Evolutionary conservation across 2,113 vertebrate species (phyloP).

Genomic region (Prionailurus bengalensis): DNA sequence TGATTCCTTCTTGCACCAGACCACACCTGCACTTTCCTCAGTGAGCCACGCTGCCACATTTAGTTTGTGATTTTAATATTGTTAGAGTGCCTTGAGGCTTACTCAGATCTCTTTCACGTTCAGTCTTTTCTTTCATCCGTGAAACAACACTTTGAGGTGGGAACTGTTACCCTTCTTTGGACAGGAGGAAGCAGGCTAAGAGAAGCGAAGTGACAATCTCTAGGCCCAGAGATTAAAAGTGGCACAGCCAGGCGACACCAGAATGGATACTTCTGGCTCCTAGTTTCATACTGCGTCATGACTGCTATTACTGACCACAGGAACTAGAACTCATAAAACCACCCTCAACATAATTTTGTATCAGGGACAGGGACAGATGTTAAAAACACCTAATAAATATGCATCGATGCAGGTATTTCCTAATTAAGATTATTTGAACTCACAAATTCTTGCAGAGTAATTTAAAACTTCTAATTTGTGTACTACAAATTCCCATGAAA

Average conservation of each 20-base stretch:
- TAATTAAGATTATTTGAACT: conserved; percentile 71
- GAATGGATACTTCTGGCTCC: background rate
- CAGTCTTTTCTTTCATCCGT: background rate
- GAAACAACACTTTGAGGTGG: background rate
- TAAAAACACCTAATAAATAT: conserved; percentile 55
- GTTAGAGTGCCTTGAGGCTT: background rate
- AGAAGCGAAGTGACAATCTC: background rate
- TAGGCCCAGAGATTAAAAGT: background rate
- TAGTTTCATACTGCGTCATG: background rate
- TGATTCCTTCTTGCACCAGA: background rate
- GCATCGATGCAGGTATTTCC: conserved; percentile 44
- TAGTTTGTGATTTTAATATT: background rate
- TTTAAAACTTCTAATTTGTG: conserved; percentile 76
- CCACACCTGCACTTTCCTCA: background rate
- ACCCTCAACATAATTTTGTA: background rate
- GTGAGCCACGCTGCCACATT: background rate
- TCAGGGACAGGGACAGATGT: background rate
- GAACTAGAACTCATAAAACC: background rate
- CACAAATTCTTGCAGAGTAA: conserved; percentile 61
- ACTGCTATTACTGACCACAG: background rate
- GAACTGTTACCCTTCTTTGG: background rate
- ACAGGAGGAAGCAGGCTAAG: background rate
- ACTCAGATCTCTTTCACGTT: background rate
- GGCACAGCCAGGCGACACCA: accelerated
- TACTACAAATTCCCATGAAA: conserved; percentile 70